These are phyloP conservation scores for Pseudoatta argentina DNA, from an alignment of 1,140 invertebrate genomes.

Conservation along the genomic window DNA sequence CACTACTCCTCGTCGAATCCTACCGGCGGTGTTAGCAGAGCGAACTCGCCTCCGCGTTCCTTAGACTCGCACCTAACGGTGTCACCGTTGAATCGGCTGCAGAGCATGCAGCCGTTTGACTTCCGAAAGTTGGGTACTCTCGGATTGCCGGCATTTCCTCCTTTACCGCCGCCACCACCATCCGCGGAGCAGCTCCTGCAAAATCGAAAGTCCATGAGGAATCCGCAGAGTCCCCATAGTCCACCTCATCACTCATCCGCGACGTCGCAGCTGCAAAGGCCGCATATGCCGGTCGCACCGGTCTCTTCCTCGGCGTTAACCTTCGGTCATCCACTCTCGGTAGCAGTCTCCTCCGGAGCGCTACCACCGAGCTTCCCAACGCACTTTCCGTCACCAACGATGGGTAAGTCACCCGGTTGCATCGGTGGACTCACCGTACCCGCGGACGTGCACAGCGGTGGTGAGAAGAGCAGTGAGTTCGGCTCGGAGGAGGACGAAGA, in stretches of 20 bases:
- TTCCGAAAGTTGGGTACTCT: constrained; percentile 92
- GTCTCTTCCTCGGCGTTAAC: constrained; percentile 81
- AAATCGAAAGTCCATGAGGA: constrained; percentile 78
- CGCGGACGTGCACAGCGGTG: constrained; percentile 78
- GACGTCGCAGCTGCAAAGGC: constrained; percentile 80
- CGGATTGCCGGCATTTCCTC: constrained; percentile 89
- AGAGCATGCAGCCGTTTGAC: constrained; percentile 98
- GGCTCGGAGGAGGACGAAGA: constrained; percentile 90
- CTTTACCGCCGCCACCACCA: constrained; percentile 87
- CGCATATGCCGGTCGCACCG: constrained; percentile 83
- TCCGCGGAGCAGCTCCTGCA: constrained; percentile 76
- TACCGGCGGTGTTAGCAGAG: constrained; percentile 70
- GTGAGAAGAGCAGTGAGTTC: constrained; percentile 85
- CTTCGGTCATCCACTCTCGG: constrained; percentile 81
- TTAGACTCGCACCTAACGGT: constrained; percentile 85
- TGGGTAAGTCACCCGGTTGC: constrained; percentile 80
- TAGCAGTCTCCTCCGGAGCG: constrained; percentile 82
- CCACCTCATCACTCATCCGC: constrained; percentile 75
- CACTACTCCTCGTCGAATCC: constrained; percentile 80
- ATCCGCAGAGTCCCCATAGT: constrained; percentile 82
- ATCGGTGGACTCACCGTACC: constrained; percentile 70
- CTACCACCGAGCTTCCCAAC: constrained; percentile 82
- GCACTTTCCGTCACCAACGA: constrained; percentile 81
- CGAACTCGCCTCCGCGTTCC: constrained; percentile 82
- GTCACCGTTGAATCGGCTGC: constrained; percentile 94